A percentile compares a stretch with the other conserved stretches of the same genome.
Evolutionary conservation across 2,888 invertebrate species (phyloP).

Genomic region (Diogma glabrata): DNA sequence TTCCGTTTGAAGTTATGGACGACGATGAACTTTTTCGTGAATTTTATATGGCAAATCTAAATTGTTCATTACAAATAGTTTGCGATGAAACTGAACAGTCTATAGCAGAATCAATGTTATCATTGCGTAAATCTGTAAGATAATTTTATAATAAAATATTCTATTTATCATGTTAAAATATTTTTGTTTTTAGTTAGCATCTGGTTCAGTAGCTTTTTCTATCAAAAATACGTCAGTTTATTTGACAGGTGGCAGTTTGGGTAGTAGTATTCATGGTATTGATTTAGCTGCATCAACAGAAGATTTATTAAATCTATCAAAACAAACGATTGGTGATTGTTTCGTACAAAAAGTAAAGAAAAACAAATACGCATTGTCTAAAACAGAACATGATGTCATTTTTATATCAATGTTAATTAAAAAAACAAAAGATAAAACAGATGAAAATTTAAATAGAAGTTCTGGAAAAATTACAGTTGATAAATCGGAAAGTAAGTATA

Average conservation of each 20-base stretch:
- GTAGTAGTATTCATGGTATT: slow-evolving; percentile 43
- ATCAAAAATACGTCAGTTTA: slow-evolving; percentile 52
- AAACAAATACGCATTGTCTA: not conserved
- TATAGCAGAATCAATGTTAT: slow-evolving; percentile 51
- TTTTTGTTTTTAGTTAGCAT: slow-evolving; percentile 42
- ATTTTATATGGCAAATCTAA: slow-evolving; percentile 57
- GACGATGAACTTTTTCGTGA: slow-evolving; percentile 53
- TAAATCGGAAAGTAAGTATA: slow-evolving; percentile 18
- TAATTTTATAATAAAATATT: slow-evolving; percentile 3
- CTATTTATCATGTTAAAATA: slow-evolving; percentile 6
- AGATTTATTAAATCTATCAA: slow-evolving; percentile 39
- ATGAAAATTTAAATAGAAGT: slow-evolving; percentile 20
- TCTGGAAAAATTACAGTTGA: slow-evolving; percentile 13
- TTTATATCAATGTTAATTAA: slow-evolving; percentile 30
- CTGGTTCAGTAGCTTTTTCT: slow-evolving; percentile 61
- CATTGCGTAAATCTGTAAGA: slow-evolving; percentile 50
- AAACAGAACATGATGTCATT: slow-evolving; percentile 29
- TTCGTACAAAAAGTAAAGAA: not conserved
- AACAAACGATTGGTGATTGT: slow-evolving; percentile 24
- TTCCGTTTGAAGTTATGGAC: slow-evolving; percentile 49
- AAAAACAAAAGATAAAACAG: slow-evolving; percentile 26
- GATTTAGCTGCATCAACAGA: slow-evolving; percentile 42
- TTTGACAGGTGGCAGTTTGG: slow-evolving; percentile 49
- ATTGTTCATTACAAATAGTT: slow-evolving; percentile 50
- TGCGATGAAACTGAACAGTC: slow-evolving; percentile 45